These are phyloP conservation scores for Drosophila neonasuta DNA, from an alignment of 2,888 invertebrate genomes.

Conservation along the genomic window DNA sequence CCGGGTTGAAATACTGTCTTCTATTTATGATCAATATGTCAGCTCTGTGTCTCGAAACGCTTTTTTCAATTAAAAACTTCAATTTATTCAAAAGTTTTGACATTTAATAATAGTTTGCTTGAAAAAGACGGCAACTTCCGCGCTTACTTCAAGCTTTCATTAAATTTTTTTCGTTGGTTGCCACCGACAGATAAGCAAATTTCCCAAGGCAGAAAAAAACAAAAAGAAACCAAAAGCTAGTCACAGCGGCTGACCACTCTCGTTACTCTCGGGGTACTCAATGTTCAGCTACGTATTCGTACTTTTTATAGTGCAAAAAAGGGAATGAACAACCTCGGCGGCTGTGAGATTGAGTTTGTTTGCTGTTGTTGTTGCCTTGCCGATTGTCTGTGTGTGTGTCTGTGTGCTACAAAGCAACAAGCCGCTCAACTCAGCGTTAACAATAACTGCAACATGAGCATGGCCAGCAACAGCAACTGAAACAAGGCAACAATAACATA, in stretches of 20 bases:
- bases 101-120: slow-evolving; percentile 23
- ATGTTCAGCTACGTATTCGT: slow-evolving; percentile 18
- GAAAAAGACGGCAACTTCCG: slow-evolving; percentile 40
- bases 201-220: slow-evolving; percentile 30
- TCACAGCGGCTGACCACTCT: slow-evolving; percentile 32
- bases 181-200: slow-evolving; percentile 42
- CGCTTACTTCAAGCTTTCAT: slow-evolving; percentile 36
- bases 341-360: slow-evolving; percentile 40
- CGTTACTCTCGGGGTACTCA: slow-evolving; percentile 35
- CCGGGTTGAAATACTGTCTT: background rate
- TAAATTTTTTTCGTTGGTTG: slow-evolving; percentile 10
- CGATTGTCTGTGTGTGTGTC: slow-evolving; percentile 5
- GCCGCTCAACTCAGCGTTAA: slow-evolving; percentile 57
- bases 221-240: slow-evolving; percentile 6
- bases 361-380: slow-evolving; percentile 15
- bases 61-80: slow-evolving; percentile 1
- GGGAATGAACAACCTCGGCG: slow-evolving; percentile 54
- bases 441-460: slow-evolving; percentile 75
- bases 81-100: slow-evolving; percentile 1
- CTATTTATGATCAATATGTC: slow-evolving; percentile 1
- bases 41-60: background rate
- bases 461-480: slow-evolving; percentile 36
- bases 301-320: slow-evolving; percentile 48
- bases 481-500: slow-evolving; percentile 29
- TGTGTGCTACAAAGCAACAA: slow-evolving; percentile 57